Percentiles rank a stretch among this genome's conserved stretches.
Evolutionary conservation across 2,797 vertebrate genomes (phyloP).

Genomic region (Phalanger gymnotis): DNA sequence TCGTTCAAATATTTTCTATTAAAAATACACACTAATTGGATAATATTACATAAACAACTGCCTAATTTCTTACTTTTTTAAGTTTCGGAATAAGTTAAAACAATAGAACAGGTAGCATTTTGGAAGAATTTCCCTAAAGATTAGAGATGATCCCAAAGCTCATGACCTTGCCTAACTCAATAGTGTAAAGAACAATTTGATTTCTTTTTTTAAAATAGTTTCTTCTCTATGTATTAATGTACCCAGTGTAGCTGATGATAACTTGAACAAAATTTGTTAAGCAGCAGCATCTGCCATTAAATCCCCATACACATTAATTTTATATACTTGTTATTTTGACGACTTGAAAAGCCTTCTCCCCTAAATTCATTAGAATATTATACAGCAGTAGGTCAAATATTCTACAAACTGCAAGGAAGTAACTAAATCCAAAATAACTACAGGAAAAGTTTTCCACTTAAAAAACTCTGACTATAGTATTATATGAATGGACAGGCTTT

Average conservation of each 20-base stretch:
- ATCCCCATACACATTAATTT: slow-evolving; percentile 41
- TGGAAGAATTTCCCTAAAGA: slow-evolving; percentile 22
- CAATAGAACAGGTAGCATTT: neutral
- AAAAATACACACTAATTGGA: too few relatives aligned
- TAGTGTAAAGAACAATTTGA: slow-evolving; percentile 5
- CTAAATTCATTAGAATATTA: slow-evolving; percentile 12
- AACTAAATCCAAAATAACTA: slow-evolving; percentile 1
- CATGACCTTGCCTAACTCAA: slow-evolving; percentile 17
- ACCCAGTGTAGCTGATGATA: slow-evolving; percentile 23
- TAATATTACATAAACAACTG: too few relatives aligned
- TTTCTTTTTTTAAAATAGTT: slow-evolving; percentile 13
- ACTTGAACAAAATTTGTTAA: slow-evolving; percentile 41
- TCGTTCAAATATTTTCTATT: too few relatives aligned
- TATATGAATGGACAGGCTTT: slow-evolving; percentile 42
- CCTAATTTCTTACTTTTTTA: too few relatives aligned
- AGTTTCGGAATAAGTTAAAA: slow-evolving; percentile 13
- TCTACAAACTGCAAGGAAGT: slow-evolving; percentile 36
- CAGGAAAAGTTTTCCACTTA: slow-evolving; percentile 7
- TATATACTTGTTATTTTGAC: neutral
- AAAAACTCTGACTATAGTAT: slow-evolving; percentile 21
- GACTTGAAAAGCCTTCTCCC: neutral
- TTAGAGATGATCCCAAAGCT: slow-evolving; percentile 17
- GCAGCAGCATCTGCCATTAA: slow-evolving; percentile 30
- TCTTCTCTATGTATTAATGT: slow-evolving; percentile 38
- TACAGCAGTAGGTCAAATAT: slow-evolving; percentile 20